phyloP scores from a whole-genome alignment of 2,113 vertebrate genomes.

The Chelonoidis abingdonii region DNA sequence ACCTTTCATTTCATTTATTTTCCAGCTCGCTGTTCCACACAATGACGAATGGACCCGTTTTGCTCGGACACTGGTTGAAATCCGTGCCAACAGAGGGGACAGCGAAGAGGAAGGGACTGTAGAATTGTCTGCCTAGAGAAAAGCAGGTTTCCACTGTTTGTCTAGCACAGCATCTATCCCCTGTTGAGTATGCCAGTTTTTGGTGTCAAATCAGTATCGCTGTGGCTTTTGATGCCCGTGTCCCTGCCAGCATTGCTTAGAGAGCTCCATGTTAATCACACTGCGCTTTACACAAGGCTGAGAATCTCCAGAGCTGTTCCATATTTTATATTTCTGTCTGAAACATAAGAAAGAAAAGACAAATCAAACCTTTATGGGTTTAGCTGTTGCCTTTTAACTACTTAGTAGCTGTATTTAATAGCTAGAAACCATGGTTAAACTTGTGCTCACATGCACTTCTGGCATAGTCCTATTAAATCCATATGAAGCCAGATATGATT shows the following conservation, averaged over 20 bases:
- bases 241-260: conserved; percentile 59
- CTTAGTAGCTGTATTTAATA: conserved; percentile 84
- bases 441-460: conserved; percentile 81
- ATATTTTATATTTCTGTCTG: conserved; percentile 77
- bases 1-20: conserved; percentile 20
- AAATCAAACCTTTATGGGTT: conserved; percentile 73
- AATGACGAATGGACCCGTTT: conserved; percentile 94
- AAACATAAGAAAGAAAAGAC: conserved; percentile 62
- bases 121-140: conserved; percentile 86
- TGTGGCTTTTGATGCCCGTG: conserved; percentile 63
- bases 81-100: conserved; percentile 93
- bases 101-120: conserved; percentile 91
- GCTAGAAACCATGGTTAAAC: conserved; percentile 81
- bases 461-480: conserved; percentile 84
- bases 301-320: conserved; percentile 71
- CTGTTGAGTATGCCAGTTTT: neutral
- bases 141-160: fast-evolving
- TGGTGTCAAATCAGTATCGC: conserved; percentile 48
- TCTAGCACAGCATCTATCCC: conserved; percentile 15
- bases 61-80: conserved; percentile 93
- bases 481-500: conserved; percentile 85
- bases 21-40: conserved; percentile 91
- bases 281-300: conserved; percentile 52
- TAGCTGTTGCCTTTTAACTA: conserved; percentile 83
- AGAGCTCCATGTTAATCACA: conserved; percentile 44